These are phyloP conservation scores for Anastrepha ludens DNA, from an alignment of 1,140 invertebrate species.

Conservation along the genomic window DNA sequence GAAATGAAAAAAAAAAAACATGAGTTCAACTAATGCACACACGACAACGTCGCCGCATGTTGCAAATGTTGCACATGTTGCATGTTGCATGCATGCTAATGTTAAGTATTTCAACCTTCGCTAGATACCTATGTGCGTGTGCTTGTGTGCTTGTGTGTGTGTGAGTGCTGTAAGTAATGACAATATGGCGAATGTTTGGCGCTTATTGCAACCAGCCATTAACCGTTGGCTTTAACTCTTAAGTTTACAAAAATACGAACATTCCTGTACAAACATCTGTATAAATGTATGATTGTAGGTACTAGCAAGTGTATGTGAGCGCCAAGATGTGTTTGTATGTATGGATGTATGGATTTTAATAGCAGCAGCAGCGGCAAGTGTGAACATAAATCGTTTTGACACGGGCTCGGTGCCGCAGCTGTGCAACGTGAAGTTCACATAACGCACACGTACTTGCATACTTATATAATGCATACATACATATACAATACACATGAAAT, in stretches of 20 bases:
- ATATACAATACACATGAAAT: background rate
- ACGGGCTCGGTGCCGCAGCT: background rate
- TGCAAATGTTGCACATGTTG: slow-evolving; percentile 15
- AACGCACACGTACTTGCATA: no score
- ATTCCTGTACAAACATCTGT: background rate
- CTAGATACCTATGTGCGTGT: background rate
- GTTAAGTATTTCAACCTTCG: slow-evolving; percentile 23
- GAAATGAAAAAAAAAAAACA: background rate
- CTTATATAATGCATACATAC: background rate
- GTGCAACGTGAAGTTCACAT: slow-evolving; percentile 33
- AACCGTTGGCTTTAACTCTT: background rate
- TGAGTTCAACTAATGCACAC: background rate
- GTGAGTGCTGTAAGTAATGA: background rate
- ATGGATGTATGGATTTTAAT: no score
- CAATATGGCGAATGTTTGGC: slow-evolving; percentile 9
- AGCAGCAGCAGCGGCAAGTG: slow-evolving; percentile 8
- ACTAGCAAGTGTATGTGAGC: background rate
- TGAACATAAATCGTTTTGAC: slow-evolving; percentile 39
- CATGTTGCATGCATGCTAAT: slow-evolving; percentile 49
- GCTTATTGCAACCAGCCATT: slow-evolving; percentile 6
- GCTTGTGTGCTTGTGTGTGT: background rate
- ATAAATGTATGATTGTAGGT: background rate
- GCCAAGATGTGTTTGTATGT: background rate
- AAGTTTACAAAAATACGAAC: background rate
- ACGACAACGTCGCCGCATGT: slow-evolving; percentile 28